Evolutionary conservation across 2,797 vertebrate genomes (phyloP).

Genomic region (Parotocinclus haroldoi): DNA sequence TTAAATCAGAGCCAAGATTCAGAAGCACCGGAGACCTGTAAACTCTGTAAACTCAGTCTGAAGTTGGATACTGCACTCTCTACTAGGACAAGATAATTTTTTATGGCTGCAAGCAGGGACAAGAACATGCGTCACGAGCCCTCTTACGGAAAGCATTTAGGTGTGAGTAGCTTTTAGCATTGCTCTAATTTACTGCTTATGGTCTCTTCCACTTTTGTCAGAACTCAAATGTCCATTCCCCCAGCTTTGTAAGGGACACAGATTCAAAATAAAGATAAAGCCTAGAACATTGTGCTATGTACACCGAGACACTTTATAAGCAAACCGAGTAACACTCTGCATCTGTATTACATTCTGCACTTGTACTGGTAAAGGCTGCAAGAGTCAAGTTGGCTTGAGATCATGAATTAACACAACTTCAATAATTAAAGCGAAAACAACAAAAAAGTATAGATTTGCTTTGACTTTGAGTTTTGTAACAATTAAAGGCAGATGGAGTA

Average conservation of each 20-base stretch:
- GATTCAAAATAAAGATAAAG: not conserved
- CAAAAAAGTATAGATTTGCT: no score
- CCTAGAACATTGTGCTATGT: no score
- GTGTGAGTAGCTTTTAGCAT: not conserved
- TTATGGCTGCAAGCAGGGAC: not conserved
- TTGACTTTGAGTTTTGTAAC: no score
- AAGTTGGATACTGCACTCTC: not conserved
- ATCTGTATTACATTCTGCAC: no score
- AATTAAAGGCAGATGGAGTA: no score
- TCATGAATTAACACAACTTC: no score
- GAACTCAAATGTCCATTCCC: not conserved
- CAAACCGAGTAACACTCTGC: no score
- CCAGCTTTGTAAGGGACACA: not conserved
- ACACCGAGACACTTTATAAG: no score
- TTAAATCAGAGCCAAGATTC: not conserved
- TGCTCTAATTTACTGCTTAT: not conserved
- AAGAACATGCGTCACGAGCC: not conserved
- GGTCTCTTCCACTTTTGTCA: no score
- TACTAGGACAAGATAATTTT: not conserved
- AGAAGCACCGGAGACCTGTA: conserved; percentile 1
- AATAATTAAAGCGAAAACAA: no score
- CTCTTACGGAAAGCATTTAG: not conserved
- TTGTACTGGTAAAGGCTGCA: no score
- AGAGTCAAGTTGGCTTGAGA: no score
- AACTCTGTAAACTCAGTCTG: not conserved